phyloP scores from a whole-genome alignment of 1,140 invertebrate genomes.

The Pseudomyrmex sp. region DNA sequence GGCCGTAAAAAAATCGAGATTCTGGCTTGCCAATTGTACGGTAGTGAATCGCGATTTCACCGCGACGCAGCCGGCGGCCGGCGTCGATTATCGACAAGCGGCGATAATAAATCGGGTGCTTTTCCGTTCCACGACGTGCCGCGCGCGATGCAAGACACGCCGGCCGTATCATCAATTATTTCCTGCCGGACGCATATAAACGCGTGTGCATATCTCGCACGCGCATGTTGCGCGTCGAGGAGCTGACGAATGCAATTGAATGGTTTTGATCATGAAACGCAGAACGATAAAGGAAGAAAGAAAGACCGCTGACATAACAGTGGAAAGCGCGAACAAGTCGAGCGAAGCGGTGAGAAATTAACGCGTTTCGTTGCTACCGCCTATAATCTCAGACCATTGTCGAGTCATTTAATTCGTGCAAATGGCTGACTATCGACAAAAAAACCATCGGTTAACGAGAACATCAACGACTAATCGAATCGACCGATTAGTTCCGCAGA shows the following conservation, averaged over 20 bases:
- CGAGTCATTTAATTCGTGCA: constrained; percentile 57
- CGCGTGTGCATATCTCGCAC: constrained; percentile 19
- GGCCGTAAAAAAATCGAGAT: constrained; percentile 66
- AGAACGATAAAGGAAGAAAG: neutral
- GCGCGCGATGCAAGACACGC: constrained; percentile 63
- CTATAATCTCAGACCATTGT: constrained; percentile 44
- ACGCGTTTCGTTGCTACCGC: constrained; percentile 43
- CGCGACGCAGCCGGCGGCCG: constrained; percentile 58
- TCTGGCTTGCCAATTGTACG: constrained; percentile 18
- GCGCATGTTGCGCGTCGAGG: constrained; percentile 12
- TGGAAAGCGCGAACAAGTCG: constrained; percentile 57
- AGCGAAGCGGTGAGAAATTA: constrained; percentile 61
- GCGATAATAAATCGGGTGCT: constrained; percentile 67
- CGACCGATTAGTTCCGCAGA: constrained; percentile 60
- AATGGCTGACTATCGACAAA: constrained; percentile 34
- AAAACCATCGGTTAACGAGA: constrained; percentile 59
- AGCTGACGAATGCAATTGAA: constrained; percentile 31
- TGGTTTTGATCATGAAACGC: neutral
- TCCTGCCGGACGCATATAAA: constrained; percentile 53
- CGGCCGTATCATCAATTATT: constrained; percentile 64
- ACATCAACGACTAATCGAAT: constrained; percentile 62
- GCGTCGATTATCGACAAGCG: constrained; percentile 71
- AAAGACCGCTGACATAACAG: neutral
- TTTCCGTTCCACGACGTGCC: constrained; percentile 53
- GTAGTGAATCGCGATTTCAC: constrained; percentile 59